Evolutionary conservation across 2,113 vertebrate species (phyloP), one percentile per base, ranked within the genome.

Genomic region (Shinisaurus crocodilurus): DNA sequence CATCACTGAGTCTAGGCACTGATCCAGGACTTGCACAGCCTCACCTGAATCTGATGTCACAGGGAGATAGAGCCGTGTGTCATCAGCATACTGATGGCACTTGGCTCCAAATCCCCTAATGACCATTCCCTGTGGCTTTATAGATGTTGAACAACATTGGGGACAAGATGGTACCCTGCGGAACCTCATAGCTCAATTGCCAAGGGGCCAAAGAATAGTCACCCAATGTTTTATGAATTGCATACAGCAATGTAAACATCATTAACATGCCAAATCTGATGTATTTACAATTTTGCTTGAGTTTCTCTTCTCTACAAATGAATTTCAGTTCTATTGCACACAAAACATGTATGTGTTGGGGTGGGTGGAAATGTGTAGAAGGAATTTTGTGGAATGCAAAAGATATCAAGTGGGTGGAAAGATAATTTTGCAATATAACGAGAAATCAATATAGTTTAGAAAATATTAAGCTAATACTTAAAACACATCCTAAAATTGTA

Each of bases 391-490:
- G 18, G 5, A 43, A 87, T 60, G 25, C 37, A 76, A 87, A 77
- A 77, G 8, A 87, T 45, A 34, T 45, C 29, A 60, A 65, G 27
- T 6, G 57, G 20, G 25, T 54, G 85, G 16, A 77, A 77, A 82
- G 54, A 9, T 63, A 82, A 37, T 82, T 82, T 63, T 63, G 20
- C 57, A 82, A 63, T 82, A 23, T 40, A 60, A 10, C 10, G n/a
- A 60, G 34, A 57, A 82, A 60, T 57, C 15, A 37, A 13, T 20
- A 23, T 23, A 82, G 18, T 40, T 25, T 69, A 69, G 85, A 75
- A 93, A 87, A 92, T 89, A 90, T 60, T 18, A 94, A 93, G 57
- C 8, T 29, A 87, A 87, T 45, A 79, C 48, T 77, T 65, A 45
- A 77, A 77, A 43, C 32, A 43, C 77, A 29, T 87, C 29, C 43